A percentile compares a stretch with the other conserved stretches of the same genome.
These are phyloP conservation scores for Acanthochromis polyacanthus DNA, from an alignment of 2,113 vertebrate species.

Conservation along the genomic window DNA sequence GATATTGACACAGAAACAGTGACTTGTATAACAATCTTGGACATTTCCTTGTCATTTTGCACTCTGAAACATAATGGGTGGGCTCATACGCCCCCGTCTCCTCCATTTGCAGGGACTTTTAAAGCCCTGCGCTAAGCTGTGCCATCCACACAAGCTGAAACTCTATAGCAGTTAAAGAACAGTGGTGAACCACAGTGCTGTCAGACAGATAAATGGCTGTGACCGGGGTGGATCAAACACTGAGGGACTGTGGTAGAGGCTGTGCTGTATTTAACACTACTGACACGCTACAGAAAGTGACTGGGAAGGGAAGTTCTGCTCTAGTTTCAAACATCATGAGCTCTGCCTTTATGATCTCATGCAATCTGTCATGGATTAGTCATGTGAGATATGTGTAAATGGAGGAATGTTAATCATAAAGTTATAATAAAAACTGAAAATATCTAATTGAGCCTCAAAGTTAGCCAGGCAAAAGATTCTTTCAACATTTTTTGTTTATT, in stretches of 20 bases:
- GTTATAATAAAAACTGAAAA: not conserved
- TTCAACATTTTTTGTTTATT: constrained; percentile 32
- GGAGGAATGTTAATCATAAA: not conserved
- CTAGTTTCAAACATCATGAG: not conserved
- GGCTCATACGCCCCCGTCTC: not conserved
- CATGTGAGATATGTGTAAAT: not conserved
- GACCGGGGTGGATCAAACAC: constrained; percentile 33
- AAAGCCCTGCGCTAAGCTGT: not conserved
- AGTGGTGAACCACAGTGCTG: constrained; percentile 12
- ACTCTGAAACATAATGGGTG: too few species aligned
- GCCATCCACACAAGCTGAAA: constrained; percentile 2
- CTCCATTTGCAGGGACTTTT: not conserved
- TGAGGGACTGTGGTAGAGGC: not conserved
- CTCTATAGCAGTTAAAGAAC: not conserved
- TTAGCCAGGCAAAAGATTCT: not conserved
- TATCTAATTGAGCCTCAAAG: not conserved
- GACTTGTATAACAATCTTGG: not conserved
- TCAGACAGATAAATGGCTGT: constrained; percentile 22
- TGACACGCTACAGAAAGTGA: not conserved
- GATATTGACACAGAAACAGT: not conserved
- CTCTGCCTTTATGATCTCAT: not conserved
- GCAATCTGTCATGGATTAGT: not conserved
- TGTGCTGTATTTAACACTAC: not conserved
- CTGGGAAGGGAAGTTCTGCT: not conserved
- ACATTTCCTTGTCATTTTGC: too few species aligned